Base-by-base conservation (phyloP, 2,113 vertebrate species). In the Recurvirostra avosetta region DNA sequence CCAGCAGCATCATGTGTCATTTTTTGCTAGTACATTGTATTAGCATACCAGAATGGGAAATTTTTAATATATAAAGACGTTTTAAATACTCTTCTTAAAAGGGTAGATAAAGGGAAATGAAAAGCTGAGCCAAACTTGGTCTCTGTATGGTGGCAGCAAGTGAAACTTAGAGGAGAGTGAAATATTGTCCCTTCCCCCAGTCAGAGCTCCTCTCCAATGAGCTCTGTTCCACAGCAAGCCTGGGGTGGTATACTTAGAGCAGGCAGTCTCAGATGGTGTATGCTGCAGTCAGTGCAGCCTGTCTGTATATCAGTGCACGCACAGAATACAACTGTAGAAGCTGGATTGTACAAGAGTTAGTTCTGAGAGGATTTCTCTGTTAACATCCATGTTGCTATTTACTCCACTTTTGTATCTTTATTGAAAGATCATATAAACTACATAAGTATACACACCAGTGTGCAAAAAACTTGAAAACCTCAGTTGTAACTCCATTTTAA, bases 141-240 rank as follows among this genome's bases (percentile, higher is more conserved):
- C 50, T 72, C 40, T 45, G 16, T 59, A 58, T 0, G 2, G 55
- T 34, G 14, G 34, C 88, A 86, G 41, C 0, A 3, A 86, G 50
- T 2, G 10, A 27, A 71, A 38, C 45, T 12, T 63, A 27, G 40
- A 38, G 40, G 36, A 59, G 40, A 68, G 34, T 70, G 55, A 81
- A 91, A 65, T 36, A 34, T 2, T 9, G 50, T 5, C 41, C 53
- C 36, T 90, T 82, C 5, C 7, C 34, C 14, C 27, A 83, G 38
- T 8, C 52, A 61, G 19, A 59, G 56, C 40, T 86, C 19, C n/a
- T 50, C n/a, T 63, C 58, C 5, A 1, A 38, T 0, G 0, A 0
- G 3, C n/a, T n/a, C 36, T 23, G 59, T 18, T 71, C 53, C 7
- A 2, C 72, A 66, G 65, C 22, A 32, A 67, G 77, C 18, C 59